These are phyloP conservation scores for Orestias chungarensis DNA, from an alignment of 2,797 vertebrate genomes.

Conservation along the genomic window DNA sequence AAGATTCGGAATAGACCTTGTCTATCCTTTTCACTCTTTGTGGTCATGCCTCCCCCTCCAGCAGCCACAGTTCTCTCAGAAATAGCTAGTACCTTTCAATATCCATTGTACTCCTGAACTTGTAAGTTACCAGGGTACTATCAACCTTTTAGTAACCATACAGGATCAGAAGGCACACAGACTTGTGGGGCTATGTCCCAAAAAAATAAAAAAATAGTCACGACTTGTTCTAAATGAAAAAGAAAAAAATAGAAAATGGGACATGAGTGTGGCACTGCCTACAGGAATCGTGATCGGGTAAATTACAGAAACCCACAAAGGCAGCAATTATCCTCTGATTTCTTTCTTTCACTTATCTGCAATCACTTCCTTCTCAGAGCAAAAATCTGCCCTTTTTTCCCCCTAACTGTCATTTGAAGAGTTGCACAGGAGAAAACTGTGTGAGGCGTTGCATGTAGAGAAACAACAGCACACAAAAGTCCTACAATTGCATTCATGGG, in stretches of 20 bases:
- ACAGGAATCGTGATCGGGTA: slow-evolving; percentile 15
- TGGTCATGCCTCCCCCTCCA: background rate
- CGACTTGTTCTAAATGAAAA: background rate
- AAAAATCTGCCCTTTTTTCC: slow-evolving; percentile 9
- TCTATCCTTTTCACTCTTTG: slow-evolving; percentile 6
- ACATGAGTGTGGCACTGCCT: slow-evolving; percentile 7
- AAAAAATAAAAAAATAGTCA: slow-evolving; percentile 15
- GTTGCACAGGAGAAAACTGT: background rate
- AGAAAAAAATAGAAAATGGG: slow-evolving; percentile 4
- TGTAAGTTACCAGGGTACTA: slow-evolving; percentile 17
- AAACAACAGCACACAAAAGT: background rate
- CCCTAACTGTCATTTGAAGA: background rate
- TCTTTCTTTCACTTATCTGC: slow-evolving; percentile 23
- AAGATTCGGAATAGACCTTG: slow-evolving; percentile 1
- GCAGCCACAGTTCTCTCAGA: background rate
- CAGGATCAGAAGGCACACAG: background rate
- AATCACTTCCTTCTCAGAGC: background rate
- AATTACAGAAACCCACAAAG: slow-evolving; percentile 34
- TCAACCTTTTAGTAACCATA: background rate
- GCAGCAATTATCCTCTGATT: slow-evolving; percentile 23
- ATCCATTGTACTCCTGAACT: slow-evolving; percentile 14
- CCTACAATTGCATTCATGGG: too few relatives aligned
- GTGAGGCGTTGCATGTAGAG: background rate
- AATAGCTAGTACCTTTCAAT: slow-evolving; percentile 3
- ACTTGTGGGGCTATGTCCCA: background rate